Evolutionary conservation across 2,888 invertebrate genomes (phyloP).

Genomic region (Clitarchus hookeri): DNA sequence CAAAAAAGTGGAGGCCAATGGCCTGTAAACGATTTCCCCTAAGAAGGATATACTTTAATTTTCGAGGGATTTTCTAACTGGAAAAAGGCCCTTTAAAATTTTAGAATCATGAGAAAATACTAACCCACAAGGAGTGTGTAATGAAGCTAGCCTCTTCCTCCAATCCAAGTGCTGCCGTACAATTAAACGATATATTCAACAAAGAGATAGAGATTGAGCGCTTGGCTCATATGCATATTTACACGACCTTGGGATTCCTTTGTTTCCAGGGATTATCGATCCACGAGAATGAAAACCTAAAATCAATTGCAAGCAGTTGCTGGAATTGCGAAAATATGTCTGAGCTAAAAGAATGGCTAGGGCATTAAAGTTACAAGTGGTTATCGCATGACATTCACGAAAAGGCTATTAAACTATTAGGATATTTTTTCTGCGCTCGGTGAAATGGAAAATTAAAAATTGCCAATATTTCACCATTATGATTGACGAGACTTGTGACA

Average conservation of each 20-base stretch:
- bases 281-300: too few species aligned
- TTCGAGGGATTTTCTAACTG: conserved; percentile 25
- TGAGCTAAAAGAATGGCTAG: conserved; percentile 9
- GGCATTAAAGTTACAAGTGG: conserved; percentile 17
- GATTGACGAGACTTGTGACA: conserved; percentile 25
- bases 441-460: background rate
- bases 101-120: conserved; percentile 10
- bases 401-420: conserved; percentile 20
- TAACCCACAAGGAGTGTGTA: background rate
- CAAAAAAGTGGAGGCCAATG: conserved; percentile 20
- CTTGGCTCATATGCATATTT: background rate
- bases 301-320: too few species aligned
- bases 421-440: background rate
- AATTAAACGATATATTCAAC: conserved; percentile 15
- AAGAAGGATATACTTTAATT: conserved; percentile 17
- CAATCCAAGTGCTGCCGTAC: background rate
- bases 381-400: conserved; percentile 26
- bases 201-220: background rate
- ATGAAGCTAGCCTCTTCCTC: background rate
- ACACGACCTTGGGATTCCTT: background rate
- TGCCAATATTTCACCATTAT: conserved; percentile 16
- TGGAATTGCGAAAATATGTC: too few species aligned
- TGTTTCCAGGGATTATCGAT: conserved; percentile 17
- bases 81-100: conserved; percentile 23
- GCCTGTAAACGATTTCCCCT: background rate